phyloP scores from a whole-genome alignment of 2,888 invertebrate species.

The Agrochola litura region DNA sequence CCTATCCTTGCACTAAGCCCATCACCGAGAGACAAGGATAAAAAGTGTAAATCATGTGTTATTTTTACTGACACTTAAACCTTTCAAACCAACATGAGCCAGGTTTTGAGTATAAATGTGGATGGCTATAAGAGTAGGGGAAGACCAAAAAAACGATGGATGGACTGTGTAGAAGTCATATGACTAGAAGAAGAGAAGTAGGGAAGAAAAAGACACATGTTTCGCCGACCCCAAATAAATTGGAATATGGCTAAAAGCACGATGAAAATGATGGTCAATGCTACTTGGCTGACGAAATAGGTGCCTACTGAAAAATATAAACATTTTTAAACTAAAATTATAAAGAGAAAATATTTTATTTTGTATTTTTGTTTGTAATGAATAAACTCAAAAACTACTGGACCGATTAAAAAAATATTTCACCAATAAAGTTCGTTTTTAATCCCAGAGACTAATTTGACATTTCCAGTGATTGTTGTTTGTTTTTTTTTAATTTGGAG shows the following conservation, averaged over 20 bases:
- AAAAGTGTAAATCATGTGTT: too few relatives aligned
- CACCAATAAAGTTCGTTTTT: too few relatives aligned
- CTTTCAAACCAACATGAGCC: background rate
- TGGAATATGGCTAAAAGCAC: rapidly evolving
- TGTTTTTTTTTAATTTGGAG: too few relatives aligned
- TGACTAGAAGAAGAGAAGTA: background rate
- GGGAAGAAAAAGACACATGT: background rate
- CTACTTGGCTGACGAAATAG: background rate
- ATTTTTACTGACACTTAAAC: background rate
- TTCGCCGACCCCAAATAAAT: background rate
- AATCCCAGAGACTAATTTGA: too few relatives aligned
- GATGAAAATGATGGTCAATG: background rate
- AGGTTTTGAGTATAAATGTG: background rate
- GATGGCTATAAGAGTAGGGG: background rate
- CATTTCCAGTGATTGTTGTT: too few relatives aligned
- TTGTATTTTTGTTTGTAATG: too few relatives aligned
- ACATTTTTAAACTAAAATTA: too few relatives aligned
- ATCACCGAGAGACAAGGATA: background rate
- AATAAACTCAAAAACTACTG: too few relatives aligned
- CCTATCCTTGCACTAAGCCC: background rate
- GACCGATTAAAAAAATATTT: too few relatives aligned
- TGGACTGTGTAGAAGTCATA: background rate
- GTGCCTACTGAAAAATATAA: too few relatives aligned
- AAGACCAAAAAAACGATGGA: background rate
- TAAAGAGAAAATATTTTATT: too few relatives aligned